These are phyloP conservation scores for Fulica atra DNA, from an alignment of 2,113 vertebrate genomes.

Conservation along the genomic window DNA sequence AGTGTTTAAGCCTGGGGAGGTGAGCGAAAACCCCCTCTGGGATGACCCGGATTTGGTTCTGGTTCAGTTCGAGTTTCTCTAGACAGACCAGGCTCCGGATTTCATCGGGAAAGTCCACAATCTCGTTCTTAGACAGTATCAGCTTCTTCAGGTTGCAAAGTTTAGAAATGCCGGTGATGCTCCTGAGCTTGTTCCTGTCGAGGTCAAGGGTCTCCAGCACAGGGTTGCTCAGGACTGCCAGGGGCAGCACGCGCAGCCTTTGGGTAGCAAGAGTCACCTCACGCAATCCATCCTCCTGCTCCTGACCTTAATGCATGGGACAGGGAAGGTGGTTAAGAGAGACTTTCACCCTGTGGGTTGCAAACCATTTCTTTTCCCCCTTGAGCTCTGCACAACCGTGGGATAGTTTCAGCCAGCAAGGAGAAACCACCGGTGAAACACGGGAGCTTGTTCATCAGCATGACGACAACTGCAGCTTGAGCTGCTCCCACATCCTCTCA, in stretches of 20 bases:
- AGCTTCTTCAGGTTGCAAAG: constrained; percentile 68
- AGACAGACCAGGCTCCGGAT: constrained; percentile 59
- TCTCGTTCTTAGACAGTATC: constrained; percentile 70
- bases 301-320: background rate
- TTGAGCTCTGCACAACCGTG: background rate
- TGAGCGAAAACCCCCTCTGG: constrained; percentile 48
- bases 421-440: background rate
- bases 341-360: background rate
- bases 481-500: background rate
- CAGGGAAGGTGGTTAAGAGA: background rate
- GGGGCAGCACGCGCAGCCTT: constrained; percentile 43
- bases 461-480: background rate
- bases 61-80: constrained; percentile 74
- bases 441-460: background rate
- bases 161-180: constrained; percentile 3
- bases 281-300: background rate
- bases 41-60: constrained; percentile 72
- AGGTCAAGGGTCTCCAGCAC: constrained; percentile 37
- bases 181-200: constrained; percentile 66
- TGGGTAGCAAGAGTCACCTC: constrained; percentile 20
- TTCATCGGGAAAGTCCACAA: constrained; percentile 68
- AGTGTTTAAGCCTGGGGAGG: constrained; percentile 62
- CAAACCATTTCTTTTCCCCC: background rate
- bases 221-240: background rate
- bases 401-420: background rate